Base-by-base conservation (phyloP, 2,113 vertebrate species). In the Aphelocoma coerulescens region DNA sequence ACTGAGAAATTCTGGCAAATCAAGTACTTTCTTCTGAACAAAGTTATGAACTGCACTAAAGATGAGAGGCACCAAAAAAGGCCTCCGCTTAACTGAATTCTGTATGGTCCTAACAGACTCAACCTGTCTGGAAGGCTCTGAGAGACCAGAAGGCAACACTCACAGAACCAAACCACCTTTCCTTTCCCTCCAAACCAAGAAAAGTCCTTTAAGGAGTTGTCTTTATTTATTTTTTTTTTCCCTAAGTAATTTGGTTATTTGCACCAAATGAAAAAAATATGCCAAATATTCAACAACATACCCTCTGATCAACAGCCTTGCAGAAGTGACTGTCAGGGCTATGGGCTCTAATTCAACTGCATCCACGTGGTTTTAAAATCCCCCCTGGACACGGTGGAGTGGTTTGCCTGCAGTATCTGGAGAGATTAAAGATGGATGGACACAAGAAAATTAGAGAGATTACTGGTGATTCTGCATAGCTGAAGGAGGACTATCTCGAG, bases 401-500 rank as follows among this genome's bases (percentile, higher is more conserved):
- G 97, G 96, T 97, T 97, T 98, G 97, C 97, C 98, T 98, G 98
- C 95, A 94, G 97, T 97, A 98, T 97, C 98, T 98, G 97, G 96
- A 98, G 97, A 97, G 91, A 98, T 97, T 97, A 98, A 94, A 98
- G 97, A 98, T 92, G 97, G 97, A 97, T 91, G 97, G 97, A 98
- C 97, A 98, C 96, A 98, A 98, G 97, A 97, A 97, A 98, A 97
- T 98, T 94, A 98, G 96, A 98, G 95, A 98, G 96, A 98, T 97
- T 97, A 97, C 95, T 97, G 94, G 95, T 96, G 98, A 95, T 96
- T 96, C 96, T 97, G 96, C 83, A 89, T 35, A 93, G 95, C 94
- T 97, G 97, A 96, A 97, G 96, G 96, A 97, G 96, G 95, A 95
- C 96, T 95, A 93, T 82, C 95, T 96, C 15, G 59, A 96, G 84